Evolutionary conservation across 2,797 vertebrate genomes (phyloP), one percentile per base, ranked within the genome.

Genomic region (Parambassis ranga): DNA sequence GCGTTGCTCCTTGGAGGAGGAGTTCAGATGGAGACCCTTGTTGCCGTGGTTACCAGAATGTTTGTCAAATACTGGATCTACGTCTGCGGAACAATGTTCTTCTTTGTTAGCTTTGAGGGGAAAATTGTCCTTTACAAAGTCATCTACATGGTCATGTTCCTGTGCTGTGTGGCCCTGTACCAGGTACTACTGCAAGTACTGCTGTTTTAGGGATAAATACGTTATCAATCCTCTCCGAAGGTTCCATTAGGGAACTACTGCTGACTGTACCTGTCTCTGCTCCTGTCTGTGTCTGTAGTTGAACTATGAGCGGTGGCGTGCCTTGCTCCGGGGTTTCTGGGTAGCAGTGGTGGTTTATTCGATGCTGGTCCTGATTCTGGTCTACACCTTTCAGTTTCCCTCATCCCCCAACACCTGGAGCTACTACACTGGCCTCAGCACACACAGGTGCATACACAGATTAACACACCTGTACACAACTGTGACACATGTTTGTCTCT

Each of bases 11-110:
- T 78, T 5, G 63, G 83, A 0, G 93, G 92, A 10, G 92, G 93
- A 7, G 90, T 95, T 57, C 94, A 94, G 82, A 96, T 97, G 95
- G 94, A 95, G 46, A 93, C 95, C 18, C 75, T 98, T 58, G 95
- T 93, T 48, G 94, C 93, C 2, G 86, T 96, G 68, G 92, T 98
- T 71, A 95, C 93, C 89, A 93, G 94, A 77, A 94, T 97, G 93
- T 94, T 98, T 79, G 93, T 96, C 65, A 98, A 98, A 53, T 98
- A 98, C 85, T 98, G 96, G 96, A 97, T 98, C 88, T 98, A 98
- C 4, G 92, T 97, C 56, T 98, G 96, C 9, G 96, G 95, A 10
- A 96, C 94, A 11, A 98, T 98, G 96, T 98, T 98, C 91, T 98
- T 98, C 92, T 96, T 98, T 1, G 96, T 98, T 71, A 97, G 96